Evolutionary conservation across 1,140 invertebrate genomes (phyloP), one percentile per base, ranked within the genome.

Genomic region (Heliconius eleuchia): DNA sequence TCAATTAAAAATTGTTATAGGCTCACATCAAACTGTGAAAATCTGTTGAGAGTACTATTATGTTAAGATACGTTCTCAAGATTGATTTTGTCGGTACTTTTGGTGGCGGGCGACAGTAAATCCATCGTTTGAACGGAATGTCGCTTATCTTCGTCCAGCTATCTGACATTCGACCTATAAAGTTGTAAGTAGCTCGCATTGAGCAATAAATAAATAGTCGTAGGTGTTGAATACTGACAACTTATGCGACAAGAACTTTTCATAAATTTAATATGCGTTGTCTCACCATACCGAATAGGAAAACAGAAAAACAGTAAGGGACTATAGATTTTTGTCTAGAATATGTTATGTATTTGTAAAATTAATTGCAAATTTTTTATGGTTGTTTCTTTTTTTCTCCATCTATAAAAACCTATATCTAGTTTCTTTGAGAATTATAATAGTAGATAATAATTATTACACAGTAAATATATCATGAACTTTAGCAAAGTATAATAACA

Each of bases 151-250:
- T 6, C 37, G 57, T 71, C 70, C 76, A 84, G 39, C 81, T 80
- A 87, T 87, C 86, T 83, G 83, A 84, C 80, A 84, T 85, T 82
- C 83, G 78, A 80, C 83, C 82, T 85, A 87, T 86, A 84, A 86
- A 86, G 83, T 81, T 85, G 86, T 87, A 83, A 83, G 83, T 78
- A 84, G 81, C 76, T 71, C 78, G 80, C 80, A 79, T 85, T 82
- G 74, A 81, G 72, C 73, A 83, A 87, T 87, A 87, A 87, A 87
- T 84, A 87, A 86, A 71, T 80, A 81, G 78, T 60, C 42, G 73
- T 78, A 78, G 60, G 80, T 78, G 76, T 82, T 42, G 77, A 79
- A 39, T 73, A 80, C 76, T 73, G 73, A 76, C 80, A 78, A 60
- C 57, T 74, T 74, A 71, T 75, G 66, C 50, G 66, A 72, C 18